A percentile compares a stretch with the other conserved stretches of the same genome.
These are phyloP conservation scores for Maniola jurtina DNA, from an alignment of 1,140 invertebrate genomes.

Conservation along the genomic window DNA sequence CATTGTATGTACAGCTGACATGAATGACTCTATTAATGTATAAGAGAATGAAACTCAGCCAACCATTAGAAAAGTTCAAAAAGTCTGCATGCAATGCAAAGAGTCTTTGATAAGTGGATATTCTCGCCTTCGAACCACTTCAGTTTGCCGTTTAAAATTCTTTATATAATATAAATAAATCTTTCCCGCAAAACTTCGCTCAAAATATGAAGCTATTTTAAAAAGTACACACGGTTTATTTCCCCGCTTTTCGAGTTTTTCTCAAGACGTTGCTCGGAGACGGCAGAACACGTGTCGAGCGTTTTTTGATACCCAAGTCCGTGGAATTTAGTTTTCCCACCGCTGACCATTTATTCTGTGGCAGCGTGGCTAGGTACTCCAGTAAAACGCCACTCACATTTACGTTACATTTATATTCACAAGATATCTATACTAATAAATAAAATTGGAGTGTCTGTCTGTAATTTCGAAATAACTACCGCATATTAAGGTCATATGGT, in stretches of 20 bases:
- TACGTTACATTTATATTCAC: too few relatives aligned
- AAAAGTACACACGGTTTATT: slow-evolving; percentile 25
- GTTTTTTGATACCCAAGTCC: slow-evolving; percentile 34
- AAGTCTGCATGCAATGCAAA: neutral
- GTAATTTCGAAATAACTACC: too few relatives aligned
- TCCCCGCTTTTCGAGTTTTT: slow-evolving; percentile 26
- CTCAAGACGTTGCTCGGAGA: slow-evolving; percentile 22
- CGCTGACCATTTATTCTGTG: slow-evolving; percentile 16
- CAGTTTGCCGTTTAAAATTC: slow-evolving; percentile 1
- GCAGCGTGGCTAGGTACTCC: too few relatives aligned
- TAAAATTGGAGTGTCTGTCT: too few relatives aligned
- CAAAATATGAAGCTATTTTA: slow-evolving; percentile 11
- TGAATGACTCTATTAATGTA: too few relatives aligned
- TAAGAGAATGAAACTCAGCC: too few relatives aligned
- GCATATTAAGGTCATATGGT: too few relatives aligned
- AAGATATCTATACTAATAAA: too few relatives aligned
- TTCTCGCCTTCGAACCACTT: neutral
- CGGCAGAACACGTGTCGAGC: slow-evolving; percentile 27
- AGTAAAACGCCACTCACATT: too few relatives aligned
- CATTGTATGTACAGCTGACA: too few relatives aligned
- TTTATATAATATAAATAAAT: slow-evolving; percentile 5
- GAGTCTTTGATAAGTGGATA: neutral
- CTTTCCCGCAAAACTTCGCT: neutral
- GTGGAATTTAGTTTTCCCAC: slow-evolving; percentile 11
- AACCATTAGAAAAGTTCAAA: too few relatives aligned